Evolutionary conservation across 2,888 invertebrate genomes (phyloP).

Genomic region (Drosophila glabriapex): DNA sequence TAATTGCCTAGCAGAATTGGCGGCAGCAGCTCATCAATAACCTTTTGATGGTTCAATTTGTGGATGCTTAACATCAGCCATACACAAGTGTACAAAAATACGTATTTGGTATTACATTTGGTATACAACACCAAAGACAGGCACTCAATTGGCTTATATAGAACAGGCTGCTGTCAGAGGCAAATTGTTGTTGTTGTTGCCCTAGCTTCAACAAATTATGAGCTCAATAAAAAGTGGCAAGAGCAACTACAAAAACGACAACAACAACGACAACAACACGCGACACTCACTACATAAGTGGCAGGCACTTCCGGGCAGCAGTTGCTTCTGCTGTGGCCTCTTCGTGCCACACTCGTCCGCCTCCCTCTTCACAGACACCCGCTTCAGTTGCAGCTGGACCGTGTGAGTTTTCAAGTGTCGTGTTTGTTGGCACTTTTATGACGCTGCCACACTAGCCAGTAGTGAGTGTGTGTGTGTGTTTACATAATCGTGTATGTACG

Average conservation of each 20-base stretch:
- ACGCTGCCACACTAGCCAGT: conserved; percentile 31
- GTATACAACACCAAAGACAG: not conserved
- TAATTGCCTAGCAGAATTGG: conserved; percentile 45
- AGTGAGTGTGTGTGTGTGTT: conserved; percentile 24
- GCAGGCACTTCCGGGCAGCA: conserved; percentile 55
- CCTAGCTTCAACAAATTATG: conserved; percentile 68
- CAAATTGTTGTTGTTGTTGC: conserved; percentile 37
- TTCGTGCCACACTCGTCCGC: conserved; percentile 15
- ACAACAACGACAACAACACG: conserved; percentile 32
- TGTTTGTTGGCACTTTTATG: conserved; percentile 41
- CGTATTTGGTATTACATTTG: not conserved
- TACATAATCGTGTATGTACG: conserved; percentile 13
- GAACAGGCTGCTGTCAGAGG: conserved; percentile 39
- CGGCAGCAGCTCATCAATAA: conserved; percentile 47
- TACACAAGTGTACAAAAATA: not conserved
- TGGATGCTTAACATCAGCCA: not conserved
- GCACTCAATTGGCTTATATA: conserved; percentile 6
- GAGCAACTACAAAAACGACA: conserved; percentile 23
- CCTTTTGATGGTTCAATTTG: conserved; percentile 42
- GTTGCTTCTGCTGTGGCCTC: conserved; percentile 34
- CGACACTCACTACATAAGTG: conserved; percentile 59
- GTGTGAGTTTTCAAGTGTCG: conserved; percentile 40
- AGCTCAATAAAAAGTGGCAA: conserved; percentile 62
- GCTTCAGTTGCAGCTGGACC: conserved; percentile 16
- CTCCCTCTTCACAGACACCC: not conserved